Evolutionary conservation across 2,113 vertebrate species (phyloP).

Genomic region (Tetrax tetrax): DNA sequence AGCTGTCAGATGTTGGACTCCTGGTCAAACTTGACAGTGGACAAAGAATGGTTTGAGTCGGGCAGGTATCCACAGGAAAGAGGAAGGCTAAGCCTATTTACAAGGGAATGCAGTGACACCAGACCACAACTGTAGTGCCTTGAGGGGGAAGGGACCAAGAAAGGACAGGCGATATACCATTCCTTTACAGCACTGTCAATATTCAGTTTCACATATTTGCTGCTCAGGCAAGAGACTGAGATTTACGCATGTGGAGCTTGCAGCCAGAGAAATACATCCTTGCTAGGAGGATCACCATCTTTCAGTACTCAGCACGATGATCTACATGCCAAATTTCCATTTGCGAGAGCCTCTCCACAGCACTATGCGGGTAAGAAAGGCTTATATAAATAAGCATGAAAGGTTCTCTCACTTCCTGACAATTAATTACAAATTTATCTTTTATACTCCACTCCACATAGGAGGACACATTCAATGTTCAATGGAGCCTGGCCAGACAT

Average conservation of each 20-base stretch:
- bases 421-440: slow-evolving; percentile 8
- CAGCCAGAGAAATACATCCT: not conserved
- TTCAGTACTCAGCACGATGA: not conserved
- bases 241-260: not conserved
- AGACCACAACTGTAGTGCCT: not conserved
- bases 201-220: not conserved
- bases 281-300: not conserved
- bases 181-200: not conserved
- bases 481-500: not conserved
- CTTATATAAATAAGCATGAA: not conserved
- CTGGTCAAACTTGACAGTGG: not conserved
- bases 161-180: not conserved
- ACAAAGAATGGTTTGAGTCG: not conserved
- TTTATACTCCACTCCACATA: not conserved
- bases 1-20: not conserved
- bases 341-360: not conserved
- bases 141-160: not conserved
- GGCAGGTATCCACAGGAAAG: not conserved
- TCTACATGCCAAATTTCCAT: not conserved
- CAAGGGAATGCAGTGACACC: not conserved
- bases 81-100: not conserved
- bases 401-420: not conserved
- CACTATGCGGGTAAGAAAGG: not conserved
- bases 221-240: not conserved
- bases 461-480: not conserved